phyloP scores from a whole-genome alignment of 2,888 invertebrate genomes.

The Phengaris alcon region DNA sequence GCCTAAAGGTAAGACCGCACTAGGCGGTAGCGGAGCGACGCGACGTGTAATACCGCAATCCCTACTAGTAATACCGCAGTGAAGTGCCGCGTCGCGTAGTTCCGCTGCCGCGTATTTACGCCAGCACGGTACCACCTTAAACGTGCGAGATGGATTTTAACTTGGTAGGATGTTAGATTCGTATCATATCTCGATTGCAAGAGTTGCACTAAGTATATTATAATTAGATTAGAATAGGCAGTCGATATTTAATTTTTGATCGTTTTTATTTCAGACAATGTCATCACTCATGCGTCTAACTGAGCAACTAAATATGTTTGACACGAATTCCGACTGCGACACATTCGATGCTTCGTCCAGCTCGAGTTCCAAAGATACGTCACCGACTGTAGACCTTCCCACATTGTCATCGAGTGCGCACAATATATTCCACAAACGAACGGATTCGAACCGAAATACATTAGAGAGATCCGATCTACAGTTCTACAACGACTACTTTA shows the following conservation, averaged over 20 bases:
- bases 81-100: too few species aligned
- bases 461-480: constrained; percentile 52
- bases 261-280: constrained; percentile 68
- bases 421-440: constrained; percentile 49
- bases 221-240: too few species aligned
- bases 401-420: constrained; percentile 61
- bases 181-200: too few species aligned
- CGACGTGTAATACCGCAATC: too few species aligned
- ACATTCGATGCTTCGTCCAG: constrained; percentile 79
- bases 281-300: constrained; percentile 88
- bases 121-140: too few species aligned
- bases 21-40: too few species aligned
- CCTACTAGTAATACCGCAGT: too few species aligned
- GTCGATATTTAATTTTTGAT: background rate
- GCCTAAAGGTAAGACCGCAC: too few species aligned
- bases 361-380: constrained; percentile 80
- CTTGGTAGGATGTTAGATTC: too few species aligned
- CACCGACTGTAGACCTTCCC: constrained; percentile 76
- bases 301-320: constrained; percentile 85
- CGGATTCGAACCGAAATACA: constrained; percentile 45
- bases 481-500: constrained; percentile 67
- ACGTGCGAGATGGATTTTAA: too few species aligned
- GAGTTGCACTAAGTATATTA: too few species aligned
- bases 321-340: constrained; percentile 86
- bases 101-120: too few species aligned